Conservation (phyloP, 2,797 vertebrate species). For the Mallotus villosus region DNA sequence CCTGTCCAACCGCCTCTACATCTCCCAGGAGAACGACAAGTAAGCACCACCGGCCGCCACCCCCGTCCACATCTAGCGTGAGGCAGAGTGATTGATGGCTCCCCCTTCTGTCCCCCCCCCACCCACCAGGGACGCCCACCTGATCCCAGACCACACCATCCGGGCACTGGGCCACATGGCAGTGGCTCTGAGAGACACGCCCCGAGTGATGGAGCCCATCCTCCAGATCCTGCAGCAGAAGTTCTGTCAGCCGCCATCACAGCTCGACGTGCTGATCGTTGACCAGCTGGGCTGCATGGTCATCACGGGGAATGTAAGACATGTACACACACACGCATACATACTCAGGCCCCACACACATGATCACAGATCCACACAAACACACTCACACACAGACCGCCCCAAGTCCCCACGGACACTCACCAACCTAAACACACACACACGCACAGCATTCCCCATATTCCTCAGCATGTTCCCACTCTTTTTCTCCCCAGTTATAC, state of each 20-base stretch:
- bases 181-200: slow-evolving; percentile 91
- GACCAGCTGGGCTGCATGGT: slow-evolving; percentile 97
- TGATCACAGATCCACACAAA: background rate
- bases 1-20: slow-evolving; percentile 95
- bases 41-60: slow-evolving; percentile 54
- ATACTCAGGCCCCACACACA: background rate
- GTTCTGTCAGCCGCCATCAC: slow-evolving; percentile 94
- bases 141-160: slow-evolving; percentile 97
- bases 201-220: slow-evolving; percentile 95
- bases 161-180: slow-evolving; percentile 93
- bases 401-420: background rate
- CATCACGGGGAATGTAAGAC: slow-evolving; percentile 94
- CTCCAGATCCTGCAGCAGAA: slow-evolving; percentile 97
- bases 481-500: slow-evolving; percentile 82
- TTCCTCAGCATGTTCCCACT: background rate
- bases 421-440: background rate
- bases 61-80: background rate
- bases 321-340: background rate
- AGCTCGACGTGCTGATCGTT: slow-evolving; percentile 92
- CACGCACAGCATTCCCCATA: background rate
- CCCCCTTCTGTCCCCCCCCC: slow-evolving; percentile 10
- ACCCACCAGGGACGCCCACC: slow-evolving; percentile 85
- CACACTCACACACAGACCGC: background rate
- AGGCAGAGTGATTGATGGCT: slow-evolving; percentile 7
- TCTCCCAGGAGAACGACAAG: slow-evolving; percentile 98